A percentile compares a stretch with the other conserved stretches of the same genome.
phyloP scores from a whole-genome alignment of 1,140 invertebrate species.

The Temnothorax nylanderi region DNA sequence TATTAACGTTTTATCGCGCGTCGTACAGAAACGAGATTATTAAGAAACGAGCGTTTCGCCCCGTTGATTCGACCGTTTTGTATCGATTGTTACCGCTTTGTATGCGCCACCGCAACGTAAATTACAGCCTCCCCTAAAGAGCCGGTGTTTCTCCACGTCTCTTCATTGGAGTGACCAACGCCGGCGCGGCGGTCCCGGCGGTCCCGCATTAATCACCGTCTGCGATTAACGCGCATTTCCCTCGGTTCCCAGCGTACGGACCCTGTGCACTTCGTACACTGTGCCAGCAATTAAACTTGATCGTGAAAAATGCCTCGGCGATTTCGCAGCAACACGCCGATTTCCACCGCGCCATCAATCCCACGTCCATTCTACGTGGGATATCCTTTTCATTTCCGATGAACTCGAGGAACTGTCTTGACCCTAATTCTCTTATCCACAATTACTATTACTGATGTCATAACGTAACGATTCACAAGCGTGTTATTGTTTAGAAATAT shows the following conservation, averaged over 20 bases:
- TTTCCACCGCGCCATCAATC: slow-evolving; percentile 35
- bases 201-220: slow-evolving; percentile 71
- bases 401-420: neutral
- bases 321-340: slow-evolving; percentile 31
- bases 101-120: slow-evolving; percentile 58
- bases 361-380: neutral
- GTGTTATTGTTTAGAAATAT: neutral
- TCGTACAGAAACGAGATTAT: neutral
- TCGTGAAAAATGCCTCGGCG: slow-evolving; percentile 67
- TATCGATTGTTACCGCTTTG: slow-evolving; percentile 62
- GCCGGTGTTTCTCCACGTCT: slow-evolving; percentile 63
- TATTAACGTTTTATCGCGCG: neutral
- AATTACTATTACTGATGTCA: neutral
- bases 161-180: slow-evolving; percentile 59
- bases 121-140: slow-evolving; percentile 64
- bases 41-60: neutral
- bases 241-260: slow-evolving; percentile 29
- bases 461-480: neutral
- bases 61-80: slow-evolving; percentile 26
- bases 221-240: slow-evolving; percentile 72
- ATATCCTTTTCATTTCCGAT: neutral
- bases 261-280: slow-evolving; percentile 29
- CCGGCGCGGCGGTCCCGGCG: slow-evolving; percentile 36
- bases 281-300: slow-evolving; percentile 69
- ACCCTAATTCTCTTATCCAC: neutral